Conservation (phyloP, 2,797 vertebrate genomes). For the Lutjanus argentimaculatus region DNA sequence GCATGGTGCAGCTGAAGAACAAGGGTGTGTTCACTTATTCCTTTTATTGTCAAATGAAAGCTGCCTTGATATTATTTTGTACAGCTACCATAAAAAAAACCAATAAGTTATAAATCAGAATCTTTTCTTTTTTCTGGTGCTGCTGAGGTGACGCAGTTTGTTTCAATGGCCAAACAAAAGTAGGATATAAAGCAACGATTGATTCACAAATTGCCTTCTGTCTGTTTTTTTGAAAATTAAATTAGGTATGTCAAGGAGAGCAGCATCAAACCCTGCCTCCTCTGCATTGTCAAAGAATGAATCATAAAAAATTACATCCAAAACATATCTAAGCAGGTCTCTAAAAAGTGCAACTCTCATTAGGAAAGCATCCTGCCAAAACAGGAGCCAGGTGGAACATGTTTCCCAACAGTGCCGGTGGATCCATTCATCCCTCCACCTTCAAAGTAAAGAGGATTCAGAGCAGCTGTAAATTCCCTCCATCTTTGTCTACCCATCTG, state of each 20-base stretch:
- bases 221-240: not conserved
- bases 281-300: not conserved
- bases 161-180: not conserved
- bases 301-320: not conserved
- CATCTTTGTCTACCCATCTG: slow-evolving; percentile 53
- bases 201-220: not conserved
- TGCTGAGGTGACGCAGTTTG: not conserved
- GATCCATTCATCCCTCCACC: slow-evolving; percentile 40
- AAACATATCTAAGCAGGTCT: not conserved
- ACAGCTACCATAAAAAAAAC: not conserved
- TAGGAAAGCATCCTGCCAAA: slow-evolving; percentile 14
- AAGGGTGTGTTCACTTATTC: not conserved
- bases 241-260: not conserved
- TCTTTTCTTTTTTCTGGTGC: not conserved
- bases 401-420: slow-evolving; percentile 38
- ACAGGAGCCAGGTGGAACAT: slow-evolving; percentile 34
- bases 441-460: slow-evolving; percentile 48
- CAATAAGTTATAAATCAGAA: not conserved
- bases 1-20: not conserved
- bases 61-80: not conserved
- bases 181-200: not conserved
- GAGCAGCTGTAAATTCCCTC: slow-evolving; percentile 45
- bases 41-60: not conserved
- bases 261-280: not conserved
- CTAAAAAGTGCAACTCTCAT: not conserved